Base-by-base conservation (phyloP, 2,797 vertebrate genomes). In the Melanotaenia pygmaea region DNA sequence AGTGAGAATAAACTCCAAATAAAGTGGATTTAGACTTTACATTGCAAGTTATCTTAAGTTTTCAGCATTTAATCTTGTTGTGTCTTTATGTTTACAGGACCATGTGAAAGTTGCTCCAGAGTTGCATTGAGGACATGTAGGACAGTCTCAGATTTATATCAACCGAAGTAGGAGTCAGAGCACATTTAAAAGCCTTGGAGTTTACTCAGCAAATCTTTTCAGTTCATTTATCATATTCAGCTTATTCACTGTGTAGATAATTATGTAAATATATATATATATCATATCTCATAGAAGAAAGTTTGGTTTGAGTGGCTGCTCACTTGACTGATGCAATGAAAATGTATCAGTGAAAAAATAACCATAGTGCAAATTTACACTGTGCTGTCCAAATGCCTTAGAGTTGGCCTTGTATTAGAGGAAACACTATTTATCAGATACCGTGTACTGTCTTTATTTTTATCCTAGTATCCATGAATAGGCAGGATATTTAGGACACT, bases 241-340 rank as follows among this genome's bases (percentile, higher is more conserved):
- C 68, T 74, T 69, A 82, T 28, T 86, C 75, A 84, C 77, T 76
- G 60, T 30, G 74, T 61, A 64, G 58, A 74, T 81, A 64, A 85
- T 84, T 73, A 30, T 30, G 28, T 30, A 30, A 30, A 28, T 28
- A 26, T 62, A 34, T 7, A 32, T 32, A 34, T 34, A 34, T 34
- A 34, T 7, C 7, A 34, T 7, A 0, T 22, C 13, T 1, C 5
- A 43, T 37, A 28, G 3, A 65, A 9, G 26, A 35, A 38, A 30
- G 3, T 53, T 67, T 54, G 1, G 11, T 65, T 5, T 64, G 40
- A 32, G 6, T 37, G 22, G 18, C 9, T 61, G 0, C 18, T 71
- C 60, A 50, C 10, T 30, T 13, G 28, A 54, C 13, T 3, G 47
- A 28, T 56, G 50, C 4, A 77, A 60, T 24, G 40, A 12, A 35